A percentile compares a stretch with the other conserved stretches of the same genome.
Conservation (phyloP, 2,888 invertebrate genomes). For the Protonemura montana region DNA sequence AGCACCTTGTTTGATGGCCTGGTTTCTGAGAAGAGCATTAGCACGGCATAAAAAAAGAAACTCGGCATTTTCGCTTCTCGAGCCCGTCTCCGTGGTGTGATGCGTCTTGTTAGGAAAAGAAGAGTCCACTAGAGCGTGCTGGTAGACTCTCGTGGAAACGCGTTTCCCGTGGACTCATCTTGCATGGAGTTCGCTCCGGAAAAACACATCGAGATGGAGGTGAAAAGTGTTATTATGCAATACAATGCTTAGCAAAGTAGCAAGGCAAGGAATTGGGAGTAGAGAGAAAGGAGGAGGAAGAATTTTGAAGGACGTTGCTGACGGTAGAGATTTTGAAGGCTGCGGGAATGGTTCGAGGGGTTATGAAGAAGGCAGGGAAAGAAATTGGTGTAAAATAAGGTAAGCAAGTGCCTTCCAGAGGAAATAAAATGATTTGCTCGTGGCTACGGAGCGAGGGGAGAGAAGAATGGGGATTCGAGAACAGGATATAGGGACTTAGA, state of each 20-base stretch:
- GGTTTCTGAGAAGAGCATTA: too few relatives aligned
- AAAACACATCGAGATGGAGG: not conserved
- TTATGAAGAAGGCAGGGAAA: conserved; percentile 22
- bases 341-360: not conserved
- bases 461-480: conserved; percentile 17
- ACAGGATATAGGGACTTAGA: conserved; percentile 13
- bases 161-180: too few relatives aligned
- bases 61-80: too few relatives aligned
- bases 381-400: conserved; percentile 40
- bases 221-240: not conserved
- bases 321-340: not conserved
- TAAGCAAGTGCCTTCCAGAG: conserved; percentile 34
- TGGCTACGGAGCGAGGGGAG: conserved; percentile 3
- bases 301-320: not conserved
- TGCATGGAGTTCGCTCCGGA: too few relatives aligned
- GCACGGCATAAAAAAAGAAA: too few relatives aligned
- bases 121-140: too few relatives aligned
- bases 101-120: too few relatives aligned
- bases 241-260: conserved; percentile 9
- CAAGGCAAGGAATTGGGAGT: conserved; percentile 20
- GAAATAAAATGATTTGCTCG: conserved; percentile 39
- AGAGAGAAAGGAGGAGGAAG: not conserved
- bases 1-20: too few relatives aligned
- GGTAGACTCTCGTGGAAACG: too few relatives aligned
- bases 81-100: too few relatives aligned